Evolutionary conservation across 2,888 invertebrate species (phyloP).

Genomic region (Lepidonotus clava): DNA sequence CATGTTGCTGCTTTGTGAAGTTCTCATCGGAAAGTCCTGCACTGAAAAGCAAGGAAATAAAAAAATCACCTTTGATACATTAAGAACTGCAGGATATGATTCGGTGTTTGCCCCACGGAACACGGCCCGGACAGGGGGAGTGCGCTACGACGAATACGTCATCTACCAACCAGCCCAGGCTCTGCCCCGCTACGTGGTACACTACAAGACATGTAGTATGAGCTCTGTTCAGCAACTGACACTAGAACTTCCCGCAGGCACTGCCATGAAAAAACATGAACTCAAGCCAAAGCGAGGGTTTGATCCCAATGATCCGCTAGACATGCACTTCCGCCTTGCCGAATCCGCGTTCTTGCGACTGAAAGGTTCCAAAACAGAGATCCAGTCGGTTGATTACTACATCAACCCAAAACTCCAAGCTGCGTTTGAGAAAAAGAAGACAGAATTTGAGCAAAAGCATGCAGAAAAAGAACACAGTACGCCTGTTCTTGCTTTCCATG

Average conservation of each 20-base stretch:
- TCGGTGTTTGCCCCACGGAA: slow-evolving; percentile 58
- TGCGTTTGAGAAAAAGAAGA: slow-evolving; percentile 41
- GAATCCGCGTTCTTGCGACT: slow-evolving; percentile 61
- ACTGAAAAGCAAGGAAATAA: slow-evolving; percentile 28
- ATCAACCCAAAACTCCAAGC: slow-evolving; percentile 50
- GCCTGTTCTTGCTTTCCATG: slow-evolving; percentile 59
- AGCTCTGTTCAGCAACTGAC: no score
- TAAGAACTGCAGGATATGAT: slow-evolving; percentile 54
- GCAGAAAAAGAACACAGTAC: not conserved
- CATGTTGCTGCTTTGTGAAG: slow-evolving; percentile 61
- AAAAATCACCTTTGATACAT: slow-evolving; percentile 41
- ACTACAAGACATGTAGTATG: slow-evolving; percentile 54
- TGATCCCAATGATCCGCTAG: slow-evolving; percentile 31
- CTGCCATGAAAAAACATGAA: not conserved
- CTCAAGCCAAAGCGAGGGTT: not conserved
- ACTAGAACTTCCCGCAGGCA: not conserved
- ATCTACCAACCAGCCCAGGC: slow-evolving; percentile 59
- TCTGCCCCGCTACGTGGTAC: slow-evolving; percentile 57
- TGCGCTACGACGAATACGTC: slow-evolving; percentile 59
- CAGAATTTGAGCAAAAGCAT: slow-evolving; percentile 32
- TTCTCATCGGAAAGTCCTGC: slow-evolving; percentile 57
- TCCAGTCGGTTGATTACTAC: slow-evolving; percentile 56
- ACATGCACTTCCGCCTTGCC: slow-evolving; percentile 57
- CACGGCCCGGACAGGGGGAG: slow-evolving; percentile 54
- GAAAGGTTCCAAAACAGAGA: not conserved